Evolutionary conservation across 2,113 vertebrate species (phyloP), one percentile per base, ranked within the genome.

Genomic region (Tachycineta bicolor): DNA sequence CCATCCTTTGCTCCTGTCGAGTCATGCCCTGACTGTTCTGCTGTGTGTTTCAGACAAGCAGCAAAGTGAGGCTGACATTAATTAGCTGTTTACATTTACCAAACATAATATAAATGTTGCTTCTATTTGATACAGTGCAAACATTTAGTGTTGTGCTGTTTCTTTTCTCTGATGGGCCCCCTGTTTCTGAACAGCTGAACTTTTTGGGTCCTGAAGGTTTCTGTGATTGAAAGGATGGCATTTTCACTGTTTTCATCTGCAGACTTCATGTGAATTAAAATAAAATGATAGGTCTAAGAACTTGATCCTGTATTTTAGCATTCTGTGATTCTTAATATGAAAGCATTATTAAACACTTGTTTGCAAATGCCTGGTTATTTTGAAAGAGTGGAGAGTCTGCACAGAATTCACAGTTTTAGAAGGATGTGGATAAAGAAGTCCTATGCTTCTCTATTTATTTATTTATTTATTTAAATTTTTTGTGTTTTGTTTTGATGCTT

Each of bases 1-100:
- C 47, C 18, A 20, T 86, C 14, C 9, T 23, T 81, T 86, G 26
- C 50, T 94, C 31, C 8, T 67, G 60, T 43, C 21, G 34, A 44
- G 76, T 71, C n/a, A 9, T 59, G 41, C 52, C 20, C 33, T 78
- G 62, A n/a, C 62, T 90, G 31, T 86, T 92, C 93, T 96, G 95
- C 43, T 87, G 39, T 86, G 31, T 80, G 85, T 94, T 78, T 76
- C 49, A 71, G 70, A 53, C 24, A 60, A 74, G 46, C 56, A 91
- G 67, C 22, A 68, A 91, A 95, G 55, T 60, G 64, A 86, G 47
- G 26, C 49, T 75, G 96, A 91, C 46, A 0, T 87, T 94, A 96
- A 97, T 96, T 87, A 80, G 49, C 34, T 94, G 18, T 78, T 96
- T 83, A 55, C 16, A 14, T 74, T 90, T 87, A 70, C 60, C 92